These are phyloP conservation scores for Oreotrochilus melanogaster DNA, from an alignment of 2,113 vertebrate genomes.

Conservation along the genomic window DNA sequence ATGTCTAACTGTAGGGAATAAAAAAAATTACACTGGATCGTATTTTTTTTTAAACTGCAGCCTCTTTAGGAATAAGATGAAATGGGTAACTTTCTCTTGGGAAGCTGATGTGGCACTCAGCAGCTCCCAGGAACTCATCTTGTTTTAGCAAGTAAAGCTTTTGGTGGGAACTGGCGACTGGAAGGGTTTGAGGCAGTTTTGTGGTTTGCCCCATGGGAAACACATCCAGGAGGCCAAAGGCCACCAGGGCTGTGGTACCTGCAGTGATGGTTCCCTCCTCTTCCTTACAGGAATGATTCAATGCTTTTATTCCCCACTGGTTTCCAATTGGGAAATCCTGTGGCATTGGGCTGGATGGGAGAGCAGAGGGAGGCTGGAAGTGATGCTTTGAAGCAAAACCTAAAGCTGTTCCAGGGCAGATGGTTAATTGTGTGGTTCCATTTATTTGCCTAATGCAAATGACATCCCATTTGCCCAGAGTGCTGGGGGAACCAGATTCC, in stretches of 20 bases:
- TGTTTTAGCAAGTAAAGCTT: not conserved
- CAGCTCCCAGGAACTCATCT: not conserved
- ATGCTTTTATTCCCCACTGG: not conserved
- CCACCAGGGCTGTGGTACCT: not conserved
- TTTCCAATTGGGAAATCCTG: not conserved
- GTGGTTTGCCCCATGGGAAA: not conserved
- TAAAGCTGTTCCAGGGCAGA: slow-evolving; percentile 21
- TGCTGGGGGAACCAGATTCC: not conserved
- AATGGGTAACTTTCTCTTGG: not conserved
- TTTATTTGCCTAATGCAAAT: slow-evolving; percentile 67
- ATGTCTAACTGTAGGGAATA: not conserved
- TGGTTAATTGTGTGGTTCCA: slow-evolving; percentile 20
- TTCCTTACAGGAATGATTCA: not conserved
- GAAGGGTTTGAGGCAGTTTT: not conserved
- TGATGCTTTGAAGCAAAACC: slow-evolving; percentile 12
- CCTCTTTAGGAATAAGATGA: not conserved
- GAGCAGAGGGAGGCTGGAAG: not conserved
- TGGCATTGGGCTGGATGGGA: not conserved
- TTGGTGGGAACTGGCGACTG: not conserved
- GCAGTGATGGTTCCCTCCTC: not conserved
- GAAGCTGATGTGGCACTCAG: not conserved
- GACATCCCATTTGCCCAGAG: not conserved
- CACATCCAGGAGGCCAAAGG: not conserved
- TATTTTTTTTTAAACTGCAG: not conserved
- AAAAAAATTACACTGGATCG: not conserved